Evolutionary conservation across 1,140 invertebrate species (phyloP), one percentile per base, ranked within the genome.

Genomic region (Lepidurus apus): DNA sequence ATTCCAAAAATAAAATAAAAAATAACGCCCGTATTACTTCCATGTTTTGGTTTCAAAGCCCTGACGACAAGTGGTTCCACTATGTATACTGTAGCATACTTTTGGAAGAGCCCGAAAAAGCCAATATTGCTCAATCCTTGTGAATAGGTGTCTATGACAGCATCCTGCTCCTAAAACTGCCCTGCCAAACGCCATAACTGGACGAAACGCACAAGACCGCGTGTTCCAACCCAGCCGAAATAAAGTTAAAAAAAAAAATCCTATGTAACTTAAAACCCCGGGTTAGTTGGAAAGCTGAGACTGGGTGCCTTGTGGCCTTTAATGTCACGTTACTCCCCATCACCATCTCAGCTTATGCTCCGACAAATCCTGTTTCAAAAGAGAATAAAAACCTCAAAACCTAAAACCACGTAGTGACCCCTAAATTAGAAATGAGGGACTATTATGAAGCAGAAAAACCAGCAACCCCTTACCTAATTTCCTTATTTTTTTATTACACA

Each of bases 211-310:
- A 9, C 5, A 7, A 17, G 53, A 65, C 17, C n/a, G 21, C 13
- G 8, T n/a, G 17, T 65, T 21, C 21, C 3, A 34, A 3, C 0
- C 34, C 34, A 34, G 34, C 34, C 21, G 53, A 21, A 21, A 11
- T 13, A 7, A 3, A 7, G 53, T 13, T 5, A 65, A 21, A 65
- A 47, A 47, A 47, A 21, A 65, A 65, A 65, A 65, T 7, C 53
- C 53, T n/a, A 65, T 65, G 53, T 65, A 65, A 65, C 53, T 65
- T 65, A n/a, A 65, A 65, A 65, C 53, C 53, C 53, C 53, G 53
- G 53, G 53, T 65, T 65, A 65, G 53, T 65, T 65, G 53, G 53
- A 65, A 65, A 65, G 53, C 53, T 21, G 53, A 65, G 53, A 65
- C 53, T 65, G 10, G 17, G 53, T 65, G 53, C 53, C 53, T 65